Base-by-base conservation (phyloP, 1,140 invertebrate species). In the Drosophila pectinifera region DNA sequence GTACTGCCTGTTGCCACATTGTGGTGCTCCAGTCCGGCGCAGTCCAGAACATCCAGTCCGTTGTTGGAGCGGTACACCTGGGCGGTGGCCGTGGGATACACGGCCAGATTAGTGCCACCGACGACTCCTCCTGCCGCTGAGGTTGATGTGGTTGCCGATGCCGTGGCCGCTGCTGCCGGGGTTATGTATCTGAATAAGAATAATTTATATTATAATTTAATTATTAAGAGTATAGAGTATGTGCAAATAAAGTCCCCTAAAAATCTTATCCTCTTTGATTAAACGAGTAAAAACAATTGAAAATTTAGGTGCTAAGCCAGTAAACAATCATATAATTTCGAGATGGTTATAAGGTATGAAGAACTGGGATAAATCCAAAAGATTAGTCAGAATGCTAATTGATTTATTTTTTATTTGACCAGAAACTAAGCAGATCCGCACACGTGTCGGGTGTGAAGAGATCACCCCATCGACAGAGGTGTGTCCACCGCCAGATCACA, bases 321-420 rank as follows among this genome's bases (percentile, higher is more conserved):
- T 20, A n/a, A 36, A 42, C 42, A 62, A 22, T 42, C 42, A 56
- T 39, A 57, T n/a, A 20, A 28, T 28, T 22, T 14, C 11, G 1
- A 13, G 16, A 20, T 28, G 16, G 22, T n/a, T 26, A 20, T 57
- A 18, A 74, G 48, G 46, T 20, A 81, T 53, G 73, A 16, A 24
- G 39, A 45, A 36, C 18, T 36, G 48, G 18, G 26, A 34, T 73
- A 8, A 51, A 22, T 38, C 31, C n/a, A 16, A 41, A 8, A 26
- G 24, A 72, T 89, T 84, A 75, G 68, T 81, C 78, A 85, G 58
- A 22, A n/a, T 73, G 79, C 80, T 90, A 90, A 90, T 90, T 89
- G 69, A 76, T 81, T 90, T 89, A 90, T 89, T 89, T 85, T 78
- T 80, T 83, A 84, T 80, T 90, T 81, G 68, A 63, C 39, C 54